Percentiles rank a stretch among this genome's conserved stretches.
These are phyloP conservation scores for Phrixothrix hirtus DNA, from an alignment of 2,888 invertebrate genomes.

Conservation along the genomic window DNA sequence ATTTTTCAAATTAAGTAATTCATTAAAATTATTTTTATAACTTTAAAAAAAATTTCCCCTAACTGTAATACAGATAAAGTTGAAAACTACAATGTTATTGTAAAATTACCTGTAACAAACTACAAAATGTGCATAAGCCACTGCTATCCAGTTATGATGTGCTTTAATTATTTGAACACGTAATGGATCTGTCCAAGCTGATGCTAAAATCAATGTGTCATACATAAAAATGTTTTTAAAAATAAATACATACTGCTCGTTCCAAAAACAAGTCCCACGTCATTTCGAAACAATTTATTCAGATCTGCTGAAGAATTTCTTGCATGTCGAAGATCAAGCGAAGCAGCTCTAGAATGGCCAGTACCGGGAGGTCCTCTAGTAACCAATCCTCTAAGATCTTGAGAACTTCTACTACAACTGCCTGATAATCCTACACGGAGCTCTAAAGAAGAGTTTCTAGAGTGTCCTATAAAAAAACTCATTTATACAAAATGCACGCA, in stretches of 20 bases:
- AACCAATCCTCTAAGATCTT: slow-evolving; percentile 56
- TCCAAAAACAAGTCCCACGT: slow-evolving; percentile 72
- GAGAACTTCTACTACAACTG: slow-evolving; percentile 56
- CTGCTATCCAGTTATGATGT: slow-evolving; percentile 97
- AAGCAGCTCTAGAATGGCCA: slow-evolving; percentile 82
- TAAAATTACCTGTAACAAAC: slow-evolving; percentile 81
- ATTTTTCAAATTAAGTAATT: neutral
- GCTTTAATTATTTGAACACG: slow-evolving; percentile 92
- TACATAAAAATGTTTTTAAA: too few relatives aligned
- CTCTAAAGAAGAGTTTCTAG: slow-evolving; percentile 84
- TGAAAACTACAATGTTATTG: neutral
- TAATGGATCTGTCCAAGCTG: slow-evolving; percentile 80
- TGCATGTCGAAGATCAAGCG: slow-evolving; percentile 75
- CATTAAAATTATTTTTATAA: too few relatives aligned
- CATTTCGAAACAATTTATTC: slow-evolving; percentile 72
- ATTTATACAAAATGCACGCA: too few relatives aligned
- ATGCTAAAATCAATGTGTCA: too few relatives aligned
- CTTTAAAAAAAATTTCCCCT: too few relatives aligned
- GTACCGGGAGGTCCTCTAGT: slow-evolving; percentile 49
- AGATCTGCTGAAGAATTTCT: slow-evolving; percentile 76
- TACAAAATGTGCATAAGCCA: slow-evolving; percentile 94
- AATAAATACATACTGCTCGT: slow-evolving; percentile 54
- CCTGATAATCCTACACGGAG: slow-evolving; percentile 62
- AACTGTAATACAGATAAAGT: slow-evolving; percentile 1
- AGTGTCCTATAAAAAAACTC: slow-evolving; percentile 59